Evolutionary conservation across 2,797 vertebrate genomes (phyloP).

Genomic region (Halcyon badia): DNA sequence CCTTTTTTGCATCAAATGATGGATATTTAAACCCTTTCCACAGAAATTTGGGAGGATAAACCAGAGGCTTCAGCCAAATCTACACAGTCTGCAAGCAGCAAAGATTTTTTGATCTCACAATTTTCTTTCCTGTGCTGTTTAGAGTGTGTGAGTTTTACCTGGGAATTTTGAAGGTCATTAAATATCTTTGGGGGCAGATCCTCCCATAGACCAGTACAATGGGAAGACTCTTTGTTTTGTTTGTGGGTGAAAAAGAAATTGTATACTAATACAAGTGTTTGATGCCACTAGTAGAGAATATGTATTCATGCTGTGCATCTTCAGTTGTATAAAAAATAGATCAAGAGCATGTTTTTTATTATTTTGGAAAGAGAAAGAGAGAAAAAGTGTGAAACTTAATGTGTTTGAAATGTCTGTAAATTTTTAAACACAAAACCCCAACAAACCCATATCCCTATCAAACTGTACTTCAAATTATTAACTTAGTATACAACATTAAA

Average conservation of each 20-base stretch:
- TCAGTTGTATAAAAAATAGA: conserved; percentile 54
- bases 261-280: background rate
- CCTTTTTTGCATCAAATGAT: background rate
- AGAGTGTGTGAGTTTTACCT: background rate
- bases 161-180: background rate
- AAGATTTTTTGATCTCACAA: background rate
- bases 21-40: background rate
- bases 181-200: background rate
- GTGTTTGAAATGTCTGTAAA: conserved; percentile 55
- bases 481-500: conserved; percentile 8
- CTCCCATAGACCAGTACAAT: background rate
- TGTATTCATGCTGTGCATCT: background rate
- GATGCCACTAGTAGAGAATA: background rate
- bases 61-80: background rate
- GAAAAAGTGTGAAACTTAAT: conserved; percentile 11
- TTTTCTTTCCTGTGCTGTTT: background rate
- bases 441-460: conserved; percentile 6
- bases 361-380: conserved; percentile 15
- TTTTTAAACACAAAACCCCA: conserved; percentile 58
- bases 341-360: background rate
- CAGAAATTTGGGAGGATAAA: background rate
- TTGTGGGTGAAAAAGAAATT: background rate
- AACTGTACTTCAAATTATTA: conserved; percentile 18
- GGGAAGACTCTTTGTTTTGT: background rate
- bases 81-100: background rate